Evolutionary conservation across 1,140 invertebrate genomes (phyloP).

Genomic region (Idris sp.): DNA sequence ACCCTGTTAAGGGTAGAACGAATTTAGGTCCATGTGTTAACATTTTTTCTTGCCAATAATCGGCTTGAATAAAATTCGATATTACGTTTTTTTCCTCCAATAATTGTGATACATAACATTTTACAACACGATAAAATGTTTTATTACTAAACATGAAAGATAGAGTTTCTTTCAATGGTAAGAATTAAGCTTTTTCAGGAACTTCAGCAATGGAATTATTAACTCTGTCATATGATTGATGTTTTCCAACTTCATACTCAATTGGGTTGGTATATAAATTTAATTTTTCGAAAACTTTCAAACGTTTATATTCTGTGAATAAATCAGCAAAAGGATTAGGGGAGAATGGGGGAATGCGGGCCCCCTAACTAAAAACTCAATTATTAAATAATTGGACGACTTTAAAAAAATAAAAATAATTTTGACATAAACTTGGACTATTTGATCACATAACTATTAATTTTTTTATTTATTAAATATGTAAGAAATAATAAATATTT

Average conservation of each 20-base stretch:
- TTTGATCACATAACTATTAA: too few relatives aligned
- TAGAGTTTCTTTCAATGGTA: slow-evolving; percentile 18
- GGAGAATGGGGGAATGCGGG: too few relatives aligned
- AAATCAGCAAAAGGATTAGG: slow-evolving; percentile 12
- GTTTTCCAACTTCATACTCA: slow-evolving; percentile 15
- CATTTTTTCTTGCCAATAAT: too few relatives aligned
- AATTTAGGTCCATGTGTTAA: too few relatives aligned
- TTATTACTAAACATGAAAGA: slow-evolving; percentile 12
- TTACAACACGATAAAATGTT: slow-evolving; percentile 10
- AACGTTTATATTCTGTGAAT: slow-evolving; percentile 11
- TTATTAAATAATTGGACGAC: too few relatives aligned
- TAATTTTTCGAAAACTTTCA: slow-evolving; percentile 16
- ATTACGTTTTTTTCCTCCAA: slow-evolving; percentile 8
- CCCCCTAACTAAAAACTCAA: too few relatives aligned
- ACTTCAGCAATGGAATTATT: neutral
- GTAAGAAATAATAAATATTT: too few relatives aligned
- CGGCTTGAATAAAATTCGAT: slow-evolving; percentile 9
- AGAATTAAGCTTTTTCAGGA: slow-evolving; percentile 8
- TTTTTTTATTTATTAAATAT: too few relatives aligned
- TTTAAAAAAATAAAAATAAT: too few relatives aligned
- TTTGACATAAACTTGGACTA: too few relatives aligned
- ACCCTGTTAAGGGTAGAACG: too few relatives aligned
- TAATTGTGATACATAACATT: slow-evolving; percentile 14
- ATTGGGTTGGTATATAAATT: slow-evolving; percentile 12
- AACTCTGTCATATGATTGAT: slow-evolving; percentile 1